Evolutionary conservation across 2,797 vertebrate species (phyloP), one percentile per base, ranked within the genome.

Genomic region (Centropyge bicolor): DNA sequence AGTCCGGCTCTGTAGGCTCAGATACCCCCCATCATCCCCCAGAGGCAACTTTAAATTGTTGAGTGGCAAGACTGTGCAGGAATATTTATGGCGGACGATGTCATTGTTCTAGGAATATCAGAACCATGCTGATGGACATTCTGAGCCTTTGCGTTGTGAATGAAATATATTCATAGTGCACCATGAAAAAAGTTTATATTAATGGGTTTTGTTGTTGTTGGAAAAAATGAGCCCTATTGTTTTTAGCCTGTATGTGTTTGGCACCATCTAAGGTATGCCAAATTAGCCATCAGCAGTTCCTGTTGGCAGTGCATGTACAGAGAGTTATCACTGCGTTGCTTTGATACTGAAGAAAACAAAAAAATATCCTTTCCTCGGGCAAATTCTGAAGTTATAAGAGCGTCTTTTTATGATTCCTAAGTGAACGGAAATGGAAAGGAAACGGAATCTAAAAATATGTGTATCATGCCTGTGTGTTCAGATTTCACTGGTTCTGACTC

Each of bases 401-500:
- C 11, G 40, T 66, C 24, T 24, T 52, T 22, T n/a, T 36, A 3
- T 6, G 27, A 55, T 48, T 65, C 31, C 22, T 17, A 24, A 59
- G 45, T n/a, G 7, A 48, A 14, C 48, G 20, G 20, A 49, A 49
- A 20, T n/a, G 48, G 17, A n/a, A 36, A 3, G 51, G 38, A 8
- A 16, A 5, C 7, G 24, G 12, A 48, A 55, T 70, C 13, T 36
- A 24, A 54, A 27, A 38, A 66, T 43, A 19, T n/a, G n/a, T 46
- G n/a, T 19, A 6, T 54, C 8, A 60, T 46, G 11, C 60, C 17
- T 35, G 36, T 36, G 46, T 52, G 24, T 52, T 52, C 6, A 38
- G 40, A 70, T 59, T 49, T 70, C 40, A 55, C 16, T 27, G 35
- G 35, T 60, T 36, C 16, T 24, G 56, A 68, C 20, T 74, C 17